Evolutionary conservation across 2,888 invertebrate species (phyloP), one percentile per base, ranked within the genome.

Genomic region (Blastobasis adustella): DNA sequence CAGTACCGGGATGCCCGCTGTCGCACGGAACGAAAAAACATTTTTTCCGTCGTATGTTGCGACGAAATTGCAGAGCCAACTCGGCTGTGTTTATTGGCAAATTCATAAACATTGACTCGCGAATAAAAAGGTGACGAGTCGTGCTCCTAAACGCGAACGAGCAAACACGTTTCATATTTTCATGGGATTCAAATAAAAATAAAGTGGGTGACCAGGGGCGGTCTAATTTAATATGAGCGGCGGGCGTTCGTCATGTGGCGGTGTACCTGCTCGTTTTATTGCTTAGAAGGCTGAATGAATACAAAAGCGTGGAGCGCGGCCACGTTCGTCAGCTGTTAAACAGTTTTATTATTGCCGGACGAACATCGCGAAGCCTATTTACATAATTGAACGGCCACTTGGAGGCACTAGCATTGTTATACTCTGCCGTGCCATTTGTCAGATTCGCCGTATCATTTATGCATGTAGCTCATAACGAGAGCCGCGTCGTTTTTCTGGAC

Each of bases 331-430:
- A 86, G 84, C 84, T 87, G 86, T 85, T 87, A 83, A 86, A 86
- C 83, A 86, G 85, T 87, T 87, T 82, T 84, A 83, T 87, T 87
- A 86, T 86, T 81, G 81, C 79, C 69, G 80, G 82, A 79, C 80
- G 79, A 77, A 79, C 82, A 81, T 80, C 71, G 82, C 71, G 61
- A 77, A 76, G 80, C 75, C 82, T 82, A 89, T 89, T 89, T 89
- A 87, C 89, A 89, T 89, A 89, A 89, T 89, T 89, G 88, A 89
- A 89, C 83, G 83, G 79, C 79, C 84, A 87, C 86, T 87, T 84
- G 79, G 81, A 84, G 75, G 74, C 80, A 82, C 84, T 82, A 82
- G 76, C 87, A 83, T 88, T 88, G 88, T 88, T 88, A 88, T 84
- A 83, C 78, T 86, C 76, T 80, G 82, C 84, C 88, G 80, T 79